A percentile compares a stretch with the other conserved stretches of the same genome.
Evolutionary conservation across 2,797 vertebrate genomes (phyloP).

Genomic region (Anguilla marmorata): DNA sequence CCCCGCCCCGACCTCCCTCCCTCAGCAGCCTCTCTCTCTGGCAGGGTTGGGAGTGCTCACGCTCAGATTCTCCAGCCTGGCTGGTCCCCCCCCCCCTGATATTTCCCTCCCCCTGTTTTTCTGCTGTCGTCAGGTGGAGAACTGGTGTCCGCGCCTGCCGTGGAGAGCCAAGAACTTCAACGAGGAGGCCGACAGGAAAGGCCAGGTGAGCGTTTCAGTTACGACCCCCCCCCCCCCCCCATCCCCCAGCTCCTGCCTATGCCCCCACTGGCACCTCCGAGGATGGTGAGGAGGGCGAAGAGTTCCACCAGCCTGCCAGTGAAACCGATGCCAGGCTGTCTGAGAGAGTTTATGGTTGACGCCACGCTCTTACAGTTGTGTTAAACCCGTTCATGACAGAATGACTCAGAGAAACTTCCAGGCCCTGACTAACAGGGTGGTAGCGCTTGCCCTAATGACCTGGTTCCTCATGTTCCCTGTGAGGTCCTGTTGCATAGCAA

Average conservation of each 20-base stretch:
- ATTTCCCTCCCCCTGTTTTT: not conserved
- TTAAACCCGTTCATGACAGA: not conserved
- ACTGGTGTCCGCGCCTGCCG: constrained; percentile 96
- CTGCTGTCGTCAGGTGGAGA: constrained; percentile 84
- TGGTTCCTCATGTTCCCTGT: not conserved
- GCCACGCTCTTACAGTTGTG: not conserved
- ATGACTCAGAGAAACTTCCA: not conserved
- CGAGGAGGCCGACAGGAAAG: constrained; percentile 83
- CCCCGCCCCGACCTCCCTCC: not conserved
- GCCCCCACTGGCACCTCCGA: not conserved
- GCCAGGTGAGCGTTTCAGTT: constrained; percentile 73
- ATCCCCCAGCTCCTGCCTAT: not conserved
- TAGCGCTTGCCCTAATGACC: not conserved
- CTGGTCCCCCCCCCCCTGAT: no score
- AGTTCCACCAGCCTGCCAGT: not conserved
- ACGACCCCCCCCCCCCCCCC: not conserved
- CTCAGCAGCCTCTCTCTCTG: not conserved
- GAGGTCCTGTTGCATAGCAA: not conserved
- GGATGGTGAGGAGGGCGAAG: not conserved
- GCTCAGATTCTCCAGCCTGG: not conserved
- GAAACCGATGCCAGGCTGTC: not conserved
- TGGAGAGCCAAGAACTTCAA: constrained; percentile 88
- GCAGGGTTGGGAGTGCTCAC: not conserved
- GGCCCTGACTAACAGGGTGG: not conserved
- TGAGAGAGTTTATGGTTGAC: no score